These are phyloP conservation scores for Neomonachus schauinslandi DNA, from an alignment of 2,113 vertebrate genomes.

Conservation along the genomic window DNA sequence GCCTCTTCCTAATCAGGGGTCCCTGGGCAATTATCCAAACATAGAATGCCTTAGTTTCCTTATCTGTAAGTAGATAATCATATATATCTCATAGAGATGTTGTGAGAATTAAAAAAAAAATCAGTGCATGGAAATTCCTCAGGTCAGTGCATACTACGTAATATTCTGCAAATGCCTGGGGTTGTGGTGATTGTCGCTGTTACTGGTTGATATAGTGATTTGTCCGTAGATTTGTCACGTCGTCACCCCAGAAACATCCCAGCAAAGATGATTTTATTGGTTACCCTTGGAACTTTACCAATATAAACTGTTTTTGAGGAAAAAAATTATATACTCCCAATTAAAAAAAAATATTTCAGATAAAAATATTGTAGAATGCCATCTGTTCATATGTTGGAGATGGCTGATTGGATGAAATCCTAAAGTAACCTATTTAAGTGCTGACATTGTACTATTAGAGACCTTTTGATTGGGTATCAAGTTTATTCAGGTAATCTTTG, in stretches of 20 bases:
- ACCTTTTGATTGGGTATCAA: background rate
- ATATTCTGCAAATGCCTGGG: too few relatives aligned
- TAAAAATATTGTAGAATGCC: conserved; percentile 17
- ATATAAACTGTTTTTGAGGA: background rate
- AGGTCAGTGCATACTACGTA: too few relatives aligned
- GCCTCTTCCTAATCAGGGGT: background rate
- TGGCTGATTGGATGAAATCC: background rate
- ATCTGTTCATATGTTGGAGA: conserved; percentile 4
- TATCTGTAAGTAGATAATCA: background rate
- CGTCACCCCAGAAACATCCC: background rate
- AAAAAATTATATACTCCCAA: background rate
- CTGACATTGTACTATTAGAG: background rate
- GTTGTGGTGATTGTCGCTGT: accelerated
- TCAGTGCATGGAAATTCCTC: background rate
- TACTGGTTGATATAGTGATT: accelerated
- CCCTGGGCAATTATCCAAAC: background rate
- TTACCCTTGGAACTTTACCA: background rate
- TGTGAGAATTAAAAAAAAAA: background rate
- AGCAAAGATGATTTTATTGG: background rate
- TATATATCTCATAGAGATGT: background rate
- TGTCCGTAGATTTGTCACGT: background rate
- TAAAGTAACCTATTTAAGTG: background rate
- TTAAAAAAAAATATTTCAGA: background rate
- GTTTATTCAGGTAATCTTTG: background rate
- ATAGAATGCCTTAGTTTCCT: background rate